Percentiles rank a stretch among this genome's conserved stretches.
Conservation (phyloP, 2,888 invertebrate species). For the Cremastinae sp. region DNA sequence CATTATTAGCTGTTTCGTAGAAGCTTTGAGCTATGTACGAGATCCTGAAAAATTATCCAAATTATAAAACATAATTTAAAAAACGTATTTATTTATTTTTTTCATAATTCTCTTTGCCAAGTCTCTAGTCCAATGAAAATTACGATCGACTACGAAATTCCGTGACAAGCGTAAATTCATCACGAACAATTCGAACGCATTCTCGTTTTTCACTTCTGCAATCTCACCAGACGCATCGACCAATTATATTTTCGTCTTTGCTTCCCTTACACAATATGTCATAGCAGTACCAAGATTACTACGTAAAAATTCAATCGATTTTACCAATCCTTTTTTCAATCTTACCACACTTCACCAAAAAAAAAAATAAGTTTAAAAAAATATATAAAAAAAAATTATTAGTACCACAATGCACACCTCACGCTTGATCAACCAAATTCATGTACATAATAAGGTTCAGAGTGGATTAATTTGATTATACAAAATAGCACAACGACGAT, state of each 20-base stretch:
- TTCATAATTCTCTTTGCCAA: slow-evolving; percentile 20
- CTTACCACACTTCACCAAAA: slow-evolving; percentile 48
- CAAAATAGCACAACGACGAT: slow-evolving; percentile 64
- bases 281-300: slow-evolving; percentile 61
- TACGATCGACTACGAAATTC: not conserved
- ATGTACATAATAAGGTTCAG: slow-evolving; percentile 57
- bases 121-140: slow-evolving; percentile 6
- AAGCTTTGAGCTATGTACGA: no score
- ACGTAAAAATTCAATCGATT: slow-evolving; percentile 57
- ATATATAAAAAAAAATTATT: slow-evolving; percentile 29
- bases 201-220: slow-evolving; percentile 32
- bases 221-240: no score
- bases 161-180: not conserved
- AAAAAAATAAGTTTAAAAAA: slow-evolving; percentile 27
- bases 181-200: slow-evolving; percentile 14
- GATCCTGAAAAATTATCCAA: no score
- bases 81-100: no score
- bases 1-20: no score
- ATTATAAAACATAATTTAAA: no score
- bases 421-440: slow-evolving; percentile 52
- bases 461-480: slow-evolving; percentile 58
- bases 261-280: slow-evolving; percentile 59
- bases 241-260: slow-evolving; percentile 28
- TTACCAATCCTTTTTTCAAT: slow-evolving; percentile 23
- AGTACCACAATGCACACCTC: slow-evolving; percentile 55